Evolutionary conservation across 2,888 invertebrate genomes (phyloP).

Genomic region (Nemapogon koenigi): DNA sequence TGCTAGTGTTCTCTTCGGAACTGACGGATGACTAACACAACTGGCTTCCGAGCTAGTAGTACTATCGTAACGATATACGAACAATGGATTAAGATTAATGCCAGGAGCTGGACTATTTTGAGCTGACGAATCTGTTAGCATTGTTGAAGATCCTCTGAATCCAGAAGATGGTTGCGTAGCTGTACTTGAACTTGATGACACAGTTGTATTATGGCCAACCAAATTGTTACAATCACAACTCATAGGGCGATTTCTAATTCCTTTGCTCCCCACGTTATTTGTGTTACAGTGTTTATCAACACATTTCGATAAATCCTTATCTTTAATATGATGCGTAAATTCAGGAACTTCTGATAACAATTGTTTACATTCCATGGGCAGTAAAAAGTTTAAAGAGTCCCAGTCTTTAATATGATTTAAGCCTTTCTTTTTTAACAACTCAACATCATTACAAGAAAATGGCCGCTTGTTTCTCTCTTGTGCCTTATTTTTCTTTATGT

Average conservation of each 20-base stretch:
- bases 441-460: slow-evolving; percentile 83
- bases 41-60: slow-evolving; percentile 77
- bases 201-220: slow-evolving; percentile 59
- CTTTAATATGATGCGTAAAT: slow-evolving; percentile 69
- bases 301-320: slow-evolving; percentile 46
- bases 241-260: slow-evolving; percentile 62
- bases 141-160: slow-evolving; percentile 85
- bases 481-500: slow-evolving; percentile 39
- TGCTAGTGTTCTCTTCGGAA: slow-evolving; percentile 74
- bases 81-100: slow-evolving; percentile 72
- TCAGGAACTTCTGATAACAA: slow-evolving; percentile 83
- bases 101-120: slow-evolving; percentile 70
- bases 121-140: slow-evolving; percentile 78
- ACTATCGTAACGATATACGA: slow-evolving; percentile 84
- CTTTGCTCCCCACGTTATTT: slow-evolving; percentile 46
- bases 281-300: slow-evolving; percentile 49
- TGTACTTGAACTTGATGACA: slow-evolving; percentile 73
- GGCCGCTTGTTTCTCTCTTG: slow-evolving; percentile 65
- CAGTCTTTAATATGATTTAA: slow-evolving; percentile 89
- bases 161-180: slow-evolving; percentile 86
- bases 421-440: slow-evolving; percentile 79
- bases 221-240: slow-evolving; percentile 68
- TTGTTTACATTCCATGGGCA: slow-evolving; percentile 84
- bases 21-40: slow-evolving; percentile 66
- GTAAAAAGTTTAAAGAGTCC: slow-evolving; percentile 88